Percentiles rank a stretch among this genome's conserved stretches.
Evolutionary conservation across 2,888 invertebrate species (phyloP).

Genomic region (Sisyra terminalis): DNA sequence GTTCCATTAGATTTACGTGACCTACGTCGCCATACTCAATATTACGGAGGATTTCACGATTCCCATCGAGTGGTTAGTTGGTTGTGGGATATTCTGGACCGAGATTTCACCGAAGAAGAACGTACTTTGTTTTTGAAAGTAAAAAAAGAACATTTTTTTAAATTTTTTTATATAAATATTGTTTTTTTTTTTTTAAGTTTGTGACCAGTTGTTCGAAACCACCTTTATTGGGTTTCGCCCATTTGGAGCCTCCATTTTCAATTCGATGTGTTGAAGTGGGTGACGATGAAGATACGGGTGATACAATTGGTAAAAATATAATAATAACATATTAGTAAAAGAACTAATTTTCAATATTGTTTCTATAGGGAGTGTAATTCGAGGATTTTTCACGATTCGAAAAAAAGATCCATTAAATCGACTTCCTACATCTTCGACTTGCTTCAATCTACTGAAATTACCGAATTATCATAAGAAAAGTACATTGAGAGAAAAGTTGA

Average conservation of each 20-base stretch:
- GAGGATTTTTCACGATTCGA: slow-evolving; percentile 94
- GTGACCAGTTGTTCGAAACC: slow-evolving; percentile 93
- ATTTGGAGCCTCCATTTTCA: slow-evolving; percentile 93
- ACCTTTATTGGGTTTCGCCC: slow-evolving; percentile 88
- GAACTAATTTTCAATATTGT: slow-evolving; percentile 1
- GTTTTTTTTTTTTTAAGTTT: slow-evolving; percentile 5
- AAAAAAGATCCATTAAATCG: slow-evolving; percentile 88
- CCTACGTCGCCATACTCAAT: slow-evolving; percentile 83
- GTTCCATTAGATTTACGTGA: slow-evolving; percentile 80
- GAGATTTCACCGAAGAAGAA: slow-evolving; percentile 87
- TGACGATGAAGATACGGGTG: slow-evolving; percentile 89
- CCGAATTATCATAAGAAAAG: slow-evolving; percentile 97
- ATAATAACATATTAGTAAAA: not conserved
- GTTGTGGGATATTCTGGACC: slow-evolving; percentile 96
- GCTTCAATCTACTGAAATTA: slow-evolving; percentile 93
- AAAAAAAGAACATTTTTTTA: too few species aligned
- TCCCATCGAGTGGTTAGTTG: slow-evolving; percentile 94
- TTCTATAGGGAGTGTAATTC: slow-evolving; percentile 72
- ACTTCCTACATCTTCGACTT: slow-evolving; percentile 96
- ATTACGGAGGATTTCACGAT: slow-evolving; percentile 98
- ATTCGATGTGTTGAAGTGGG: slow-evolving; percentile 98
- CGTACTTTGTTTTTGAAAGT: slow-evolving; percentile 89
- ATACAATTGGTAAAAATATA: slow-evolving; percentile 48
- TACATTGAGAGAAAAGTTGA: slow-evolving; percentile 84
- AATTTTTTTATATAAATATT: too few species aligned